phyloP scores from a whole-genome alignment of 2,113 vertebrate species.

The Xiphophorus maculatus region DNA sequence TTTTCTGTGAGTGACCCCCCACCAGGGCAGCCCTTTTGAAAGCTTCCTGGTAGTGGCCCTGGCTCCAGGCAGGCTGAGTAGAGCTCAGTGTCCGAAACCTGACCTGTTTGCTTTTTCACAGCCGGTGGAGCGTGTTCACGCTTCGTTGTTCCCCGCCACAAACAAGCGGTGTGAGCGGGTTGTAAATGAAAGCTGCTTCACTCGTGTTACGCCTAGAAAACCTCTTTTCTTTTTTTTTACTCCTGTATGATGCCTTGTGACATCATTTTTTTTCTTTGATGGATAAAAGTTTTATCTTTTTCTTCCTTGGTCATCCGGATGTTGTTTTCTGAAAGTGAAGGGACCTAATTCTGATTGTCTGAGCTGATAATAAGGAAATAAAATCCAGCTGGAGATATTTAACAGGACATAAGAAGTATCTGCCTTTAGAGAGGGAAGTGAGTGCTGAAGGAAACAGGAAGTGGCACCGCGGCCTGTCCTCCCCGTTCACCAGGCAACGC shows the following conservation, averaged over 20 bases:
- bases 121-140: neutral
- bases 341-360: neutral
- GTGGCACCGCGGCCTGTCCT: constrained; percentile 9
- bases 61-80: neutral
- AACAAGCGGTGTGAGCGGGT: neutral
- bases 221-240: neutral
- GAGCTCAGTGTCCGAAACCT: constrained; percentile 8
- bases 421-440: neutral
- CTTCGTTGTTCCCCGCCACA: neutral
- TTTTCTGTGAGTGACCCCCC: too few relatives aligned
- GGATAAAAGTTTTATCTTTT: neutral
- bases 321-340: neutral
- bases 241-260: neutral
- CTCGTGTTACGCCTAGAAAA: neutral
- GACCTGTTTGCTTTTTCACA: neutral
- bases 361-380: neutral
- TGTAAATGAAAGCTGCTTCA: neutral
- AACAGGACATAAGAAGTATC: neutral
- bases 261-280: neutral
- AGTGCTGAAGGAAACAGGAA: neutral
- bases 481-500: constrained; percentile 59
- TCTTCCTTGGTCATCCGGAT: neutral
- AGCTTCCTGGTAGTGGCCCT: neutral
- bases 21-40: too few relatives aligned
- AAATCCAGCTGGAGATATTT: neutral